Conservation (phyloP, 1,140 invertebrate species). For the Laupala kohalensis region DNA sequence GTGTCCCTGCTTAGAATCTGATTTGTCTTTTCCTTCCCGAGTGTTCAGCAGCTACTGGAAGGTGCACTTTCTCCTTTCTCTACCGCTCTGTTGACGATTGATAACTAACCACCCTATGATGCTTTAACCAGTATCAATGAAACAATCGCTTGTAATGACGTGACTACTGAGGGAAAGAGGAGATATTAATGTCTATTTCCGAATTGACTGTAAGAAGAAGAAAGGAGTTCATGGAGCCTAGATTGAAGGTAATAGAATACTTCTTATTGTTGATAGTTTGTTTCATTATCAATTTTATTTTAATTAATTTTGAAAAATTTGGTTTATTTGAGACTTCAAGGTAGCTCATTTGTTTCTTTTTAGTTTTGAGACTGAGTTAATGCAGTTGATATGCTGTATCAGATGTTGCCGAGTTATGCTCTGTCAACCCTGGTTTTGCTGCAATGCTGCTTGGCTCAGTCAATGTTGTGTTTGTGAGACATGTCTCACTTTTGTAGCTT, state of each 20-base stretch:
- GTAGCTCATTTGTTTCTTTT: background rate
- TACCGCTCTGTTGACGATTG: background rate
- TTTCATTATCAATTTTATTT: background rate
- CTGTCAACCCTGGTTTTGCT: no score
- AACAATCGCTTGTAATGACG: background rate
- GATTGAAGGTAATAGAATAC: background rate
- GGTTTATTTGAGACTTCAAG: background rate
- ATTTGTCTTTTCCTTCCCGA: background rate
- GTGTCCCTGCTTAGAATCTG: background rate
- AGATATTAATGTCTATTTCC: background rate
- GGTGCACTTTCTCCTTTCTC: background rate
- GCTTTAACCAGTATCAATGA: background rate
- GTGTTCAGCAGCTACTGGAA: background rate
- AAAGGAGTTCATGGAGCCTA: background rate
- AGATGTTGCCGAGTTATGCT: no score
- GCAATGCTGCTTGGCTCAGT: no score
- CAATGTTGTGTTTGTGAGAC: no score
- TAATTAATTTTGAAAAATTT: background rate
- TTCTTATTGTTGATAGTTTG: background rate
- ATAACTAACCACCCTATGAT: background rate
- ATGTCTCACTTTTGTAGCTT: background rate
- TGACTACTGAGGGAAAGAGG: background rate
- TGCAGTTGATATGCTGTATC: no score
- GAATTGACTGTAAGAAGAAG: background rate
- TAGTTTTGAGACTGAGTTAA: background rate